A percentile compares a stretch with the other conserved stretches of the same genome.
Conservation (phyloP, 1,140 invertebrate species). For the Drosophila parvula region DNA sequence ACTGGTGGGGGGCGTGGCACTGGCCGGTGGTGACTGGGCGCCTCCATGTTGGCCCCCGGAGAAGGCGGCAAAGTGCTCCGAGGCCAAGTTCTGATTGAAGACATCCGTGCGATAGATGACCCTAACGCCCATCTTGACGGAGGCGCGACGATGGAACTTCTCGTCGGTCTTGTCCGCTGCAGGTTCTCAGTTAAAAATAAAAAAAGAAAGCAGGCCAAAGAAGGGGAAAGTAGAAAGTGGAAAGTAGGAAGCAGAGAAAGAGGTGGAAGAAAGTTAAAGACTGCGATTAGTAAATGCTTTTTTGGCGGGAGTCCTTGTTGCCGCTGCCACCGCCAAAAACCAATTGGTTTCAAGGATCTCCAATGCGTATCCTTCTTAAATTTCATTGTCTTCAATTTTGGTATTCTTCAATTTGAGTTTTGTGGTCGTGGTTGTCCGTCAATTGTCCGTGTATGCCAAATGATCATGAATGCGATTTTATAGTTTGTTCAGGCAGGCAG, state of each 20-base stretch:
- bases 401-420: slow-evolving; percentile 6
- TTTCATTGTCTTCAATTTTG: slow-evolving; percentile 16
- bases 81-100: slow-evolving; percentile 51
- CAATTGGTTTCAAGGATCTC: slow-evolving; percentile 32
- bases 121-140: slow-evolving; percentile 80
- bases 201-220: background rate
- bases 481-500: slow-evolving; percentile 44
- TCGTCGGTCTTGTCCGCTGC: slow-evolving; percentile 80
- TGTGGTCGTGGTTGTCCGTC: slow-evolving; percentile 18
- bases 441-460: slow-evolving; percentile 58
- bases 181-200: slow-evolving; percentile 1
- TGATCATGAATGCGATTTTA: slow-evolving; percentile 35
- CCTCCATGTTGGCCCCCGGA: slow-evolving; percentile 55
- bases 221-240: too few relatives aligned
- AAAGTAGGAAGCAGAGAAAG: background rate
- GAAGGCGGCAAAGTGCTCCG: slow-evolving; percentile 72
- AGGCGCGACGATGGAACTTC: slow-evolving; percentile 80
- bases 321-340: slow-evolving; percentile 17
- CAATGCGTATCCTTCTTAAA: slow-evolving; percentile 5
- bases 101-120: slow-evolving; percentile 83
- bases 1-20: slow-evolving; percentile 52
- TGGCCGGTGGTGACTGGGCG: slow-evolving; percentile 62
- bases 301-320: background rate
- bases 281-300: background rate
- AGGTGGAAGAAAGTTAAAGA: background rate